Evolutionary conservation across 2,797 vertebrate genomes (phyloP).

Genomic region (Vipera ursinii): DNA sequence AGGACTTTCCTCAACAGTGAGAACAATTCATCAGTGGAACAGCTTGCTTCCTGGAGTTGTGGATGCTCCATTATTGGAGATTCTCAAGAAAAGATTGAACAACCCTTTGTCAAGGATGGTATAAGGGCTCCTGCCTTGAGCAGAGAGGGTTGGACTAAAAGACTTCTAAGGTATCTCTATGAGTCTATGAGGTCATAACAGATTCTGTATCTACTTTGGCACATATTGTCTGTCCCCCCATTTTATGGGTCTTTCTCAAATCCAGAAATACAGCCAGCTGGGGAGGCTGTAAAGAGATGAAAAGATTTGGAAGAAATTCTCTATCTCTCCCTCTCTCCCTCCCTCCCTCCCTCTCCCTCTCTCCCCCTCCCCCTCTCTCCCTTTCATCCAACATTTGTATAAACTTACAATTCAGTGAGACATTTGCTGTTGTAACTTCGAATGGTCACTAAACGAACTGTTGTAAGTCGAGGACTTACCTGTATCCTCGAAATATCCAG

Average conservation of each 20-base stretch:
- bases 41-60: no score
- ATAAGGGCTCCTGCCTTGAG: no score
- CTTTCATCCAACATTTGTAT: background rate
- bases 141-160: no score
- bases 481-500: background rate
- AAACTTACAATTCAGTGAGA: background rate
- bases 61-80: no score
- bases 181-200: background rate
- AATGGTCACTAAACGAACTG: background rate
- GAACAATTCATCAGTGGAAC: no score
- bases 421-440: background rate
- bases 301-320: background rate
- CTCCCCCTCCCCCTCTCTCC: fast-evolving
- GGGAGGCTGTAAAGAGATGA: background rate
- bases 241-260: background rate
- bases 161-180: no score
- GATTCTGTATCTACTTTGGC: background rate
- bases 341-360: fast-evolving
- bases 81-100: no score
- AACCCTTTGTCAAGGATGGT: no score
- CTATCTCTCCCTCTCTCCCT: no score
- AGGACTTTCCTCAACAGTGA: no score
- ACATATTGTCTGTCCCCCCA: background rate
- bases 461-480: background rate
- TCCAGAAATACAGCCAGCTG: background rate